Evolutionary conservation across 2,113 vertebrate species (phyloP).

Genomic region (Tragelaphus buxtoni): DNA sequence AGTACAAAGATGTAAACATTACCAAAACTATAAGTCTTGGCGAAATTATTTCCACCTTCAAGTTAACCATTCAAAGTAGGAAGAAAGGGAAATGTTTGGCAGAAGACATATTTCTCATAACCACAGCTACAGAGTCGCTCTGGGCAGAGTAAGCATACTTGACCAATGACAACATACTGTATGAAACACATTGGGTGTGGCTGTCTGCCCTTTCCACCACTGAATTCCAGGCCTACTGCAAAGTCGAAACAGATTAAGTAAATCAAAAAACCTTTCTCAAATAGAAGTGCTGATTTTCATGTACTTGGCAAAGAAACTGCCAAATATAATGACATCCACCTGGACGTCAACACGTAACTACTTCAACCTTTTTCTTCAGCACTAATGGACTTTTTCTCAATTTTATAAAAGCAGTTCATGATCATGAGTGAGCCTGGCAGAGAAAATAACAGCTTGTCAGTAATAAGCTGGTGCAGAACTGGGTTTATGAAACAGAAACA

Average conservation of each 20-base stretch:
- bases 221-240: background rate
- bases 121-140: background rate
- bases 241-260: background rate
- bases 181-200: accelerated
- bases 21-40: conserved; percentile 50
- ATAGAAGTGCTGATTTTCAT: background rate
- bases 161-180: too few relatives aligned
- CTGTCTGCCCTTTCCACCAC: background rate
- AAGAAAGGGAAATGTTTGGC: background rate
- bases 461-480: background rate
- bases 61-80: background rate
- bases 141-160: background rate
- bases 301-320: background rate
- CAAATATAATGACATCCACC: background rate
- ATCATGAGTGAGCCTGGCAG: background rate
- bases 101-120: background rate
- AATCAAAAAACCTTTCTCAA: background rate
- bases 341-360: background rate
- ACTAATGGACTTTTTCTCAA: background rate
- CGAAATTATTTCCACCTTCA: conserved; percentile 19
- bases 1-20: conserved; percentile 21
- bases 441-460: background rate
- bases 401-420: background rate
- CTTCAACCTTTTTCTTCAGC: background rate
- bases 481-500: conserved; percentile 12